Evolutionary conservation across 2,113 vertebrate genomes (phyloP).

Genomic region (Serilophus lunatus): DNA sequence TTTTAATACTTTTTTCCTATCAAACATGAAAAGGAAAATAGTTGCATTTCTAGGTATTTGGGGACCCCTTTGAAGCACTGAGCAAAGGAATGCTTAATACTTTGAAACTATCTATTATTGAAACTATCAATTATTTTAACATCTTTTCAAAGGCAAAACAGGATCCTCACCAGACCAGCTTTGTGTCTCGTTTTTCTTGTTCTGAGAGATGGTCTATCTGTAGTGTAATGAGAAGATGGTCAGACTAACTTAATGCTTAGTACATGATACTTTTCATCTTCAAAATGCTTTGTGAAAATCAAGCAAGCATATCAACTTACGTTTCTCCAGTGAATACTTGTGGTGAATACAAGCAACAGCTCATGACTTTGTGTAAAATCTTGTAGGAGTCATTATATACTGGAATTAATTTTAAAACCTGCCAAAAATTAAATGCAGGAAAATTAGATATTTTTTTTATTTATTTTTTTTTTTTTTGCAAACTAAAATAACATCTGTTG

Average conservation of each 20-base stretch:
- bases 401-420: background rate
- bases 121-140: slow-evolving; percentile 44
- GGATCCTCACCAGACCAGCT: slow-evolving; percentile 7
- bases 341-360: background rate
- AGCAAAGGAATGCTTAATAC: slow-evolving; percentile 33
- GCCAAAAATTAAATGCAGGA: background rate
- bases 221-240: background rate
- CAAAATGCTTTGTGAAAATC: background rate
- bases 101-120: slow-evolving; percentile 34
- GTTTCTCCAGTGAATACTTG: background rate
- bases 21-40: slow-evolving; percentile 29
- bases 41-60: slow-evolving; percentile 21
- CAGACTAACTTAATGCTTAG: background rate
- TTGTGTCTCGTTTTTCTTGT: background rate
- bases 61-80: slow-evolving; percentile 21
- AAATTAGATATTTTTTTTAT: background rate
- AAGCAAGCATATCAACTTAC: background rate
- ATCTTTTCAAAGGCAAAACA: slow-evolving; percentile 47
- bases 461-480: background rate
- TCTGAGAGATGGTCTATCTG: slow-evolving; percentile 30
- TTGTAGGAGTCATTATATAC: background rate
- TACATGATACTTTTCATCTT: background rate
- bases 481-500: background rate
- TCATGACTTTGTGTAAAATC: background rate
- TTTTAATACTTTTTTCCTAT: slow-evolving; percentile 5